Evolutionary conservation across 2,888 invertebrate species (phyloP), one percentile per base, ranked within the genome.

Genomic region (Ramazzottius varieornatus): DNA sequence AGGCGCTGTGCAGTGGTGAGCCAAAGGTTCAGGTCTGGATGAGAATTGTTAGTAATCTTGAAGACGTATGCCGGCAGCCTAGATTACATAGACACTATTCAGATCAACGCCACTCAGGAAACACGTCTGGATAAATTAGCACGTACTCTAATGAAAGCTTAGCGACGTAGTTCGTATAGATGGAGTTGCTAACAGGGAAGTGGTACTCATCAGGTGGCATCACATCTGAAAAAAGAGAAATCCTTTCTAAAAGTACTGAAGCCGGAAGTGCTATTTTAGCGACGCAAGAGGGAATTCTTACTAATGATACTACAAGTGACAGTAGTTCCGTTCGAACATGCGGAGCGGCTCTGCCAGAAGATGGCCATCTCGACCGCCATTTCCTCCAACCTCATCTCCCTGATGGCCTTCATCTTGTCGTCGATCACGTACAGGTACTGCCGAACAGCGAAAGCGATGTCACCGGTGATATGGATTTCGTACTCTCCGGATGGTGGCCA

Each of bases 141-240:
- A 54, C 29, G 29, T 54, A 46, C 46, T 65, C 32, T 32, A 69
- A 54, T 63, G 65, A 65, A 1, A 72, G 67, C 46, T 68, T 67
- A 0, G 73, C 74, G 0, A 72, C 68, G 64, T 65, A 65, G 67
- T 75, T 75, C 1, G 74, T 75, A 67, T 72, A 75, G 33, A 68
- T 73, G 2, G 75, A 75, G 68, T 75, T 73, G 67, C 74, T 71
- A 1, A 73, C 72, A 33, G 69, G 70, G 29, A 46, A 65, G 29
- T 65, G 65, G 24, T 46, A 65, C 63, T 65, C 65, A 64, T 65
- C 65, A 8, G 65, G 65, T 64, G 20, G 20, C 65, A 65, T 65
- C 8, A 65, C 65, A 8, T 64, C 65, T 65, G 65, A 13, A 33
- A 65, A 65, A 65, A 46, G 20, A 8, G 46, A 65, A 40, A 65